Percentiles rank a stretch among this genome's conserved stretches.
phyloP scores from a whole-genome alignment of 2,888 invertebrate genomes.

The Gortyna flavago region DNA sequence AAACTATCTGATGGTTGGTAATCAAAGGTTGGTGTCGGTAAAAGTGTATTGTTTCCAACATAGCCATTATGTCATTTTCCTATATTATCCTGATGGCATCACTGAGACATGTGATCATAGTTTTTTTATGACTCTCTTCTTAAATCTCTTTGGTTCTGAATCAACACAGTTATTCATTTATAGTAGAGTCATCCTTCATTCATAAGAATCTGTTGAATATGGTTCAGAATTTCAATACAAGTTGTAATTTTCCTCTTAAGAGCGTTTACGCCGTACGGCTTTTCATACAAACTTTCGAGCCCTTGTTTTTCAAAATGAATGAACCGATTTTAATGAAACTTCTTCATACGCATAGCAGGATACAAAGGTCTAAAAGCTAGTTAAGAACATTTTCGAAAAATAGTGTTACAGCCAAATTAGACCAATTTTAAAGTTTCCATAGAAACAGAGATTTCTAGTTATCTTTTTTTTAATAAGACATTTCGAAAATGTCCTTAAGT shows the following conservation, averaged over 20 bases:
- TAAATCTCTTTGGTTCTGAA: not conserved
- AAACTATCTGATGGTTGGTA: not conserved
- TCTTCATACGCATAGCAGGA: too few species aligned
- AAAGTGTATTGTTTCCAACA: not conserved
- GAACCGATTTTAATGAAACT: too few species aligned
- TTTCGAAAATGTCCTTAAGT: too few species aligned
- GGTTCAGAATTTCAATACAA: not conserved
- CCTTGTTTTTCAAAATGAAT: too few species aligned
- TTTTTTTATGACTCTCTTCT: not conserved
- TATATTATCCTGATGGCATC: not conserved
- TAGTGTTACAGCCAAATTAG: too few species aligned
- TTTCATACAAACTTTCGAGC: too few species aligned
- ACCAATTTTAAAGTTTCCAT: too few species aligned
- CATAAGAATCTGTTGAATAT: not conserved
- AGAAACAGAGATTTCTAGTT: too few species aligned
- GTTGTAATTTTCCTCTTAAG: not conserved
- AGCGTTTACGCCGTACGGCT: too few species aligned
- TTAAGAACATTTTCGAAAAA: too few species aligned
- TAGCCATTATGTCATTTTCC: not conserved
- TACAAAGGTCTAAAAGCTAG: too few species aligned
- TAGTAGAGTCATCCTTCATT: not conserved
- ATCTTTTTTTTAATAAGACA: too few species aligned
- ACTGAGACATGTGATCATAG: not conserved
- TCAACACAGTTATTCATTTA: not conserved
- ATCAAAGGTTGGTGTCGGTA: not conserved